phyloP scores from a whole-genome alignment of 2,888 invertebrate species.

The Seira musarum region DNA sequence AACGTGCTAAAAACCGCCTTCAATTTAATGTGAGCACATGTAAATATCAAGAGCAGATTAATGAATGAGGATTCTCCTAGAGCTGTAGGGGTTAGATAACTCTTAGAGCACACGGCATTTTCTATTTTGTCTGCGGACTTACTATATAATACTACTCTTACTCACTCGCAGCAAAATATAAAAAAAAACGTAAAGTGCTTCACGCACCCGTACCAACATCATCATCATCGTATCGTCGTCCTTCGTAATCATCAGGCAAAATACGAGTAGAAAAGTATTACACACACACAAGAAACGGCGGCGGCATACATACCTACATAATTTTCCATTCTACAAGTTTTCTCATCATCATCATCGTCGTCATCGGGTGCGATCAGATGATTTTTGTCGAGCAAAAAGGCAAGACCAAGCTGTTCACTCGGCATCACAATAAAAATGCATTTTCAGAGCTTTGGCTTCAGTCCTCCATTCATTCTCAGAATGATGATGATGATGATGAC shows the following conservation, averaged over 20 bases:
- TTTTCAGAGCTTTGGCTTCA: slow-evolving; percentile 40
- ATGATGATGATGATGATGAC: background rate
- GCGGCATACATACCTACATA: slow-evolving; percentile 15
- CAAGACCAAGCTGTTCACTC: slow-evolving; percentile 28
- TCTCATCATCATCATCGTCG: slow-evolving; percentile 38
- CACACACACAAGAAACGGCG: background rate
- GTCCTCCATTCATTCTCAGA: slow-evolving; percentile 30
- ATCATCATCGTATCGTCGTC: background rate
- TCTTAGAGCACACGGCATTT: background rate
- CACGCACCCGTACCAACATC: slow-evolving; percentile 3
- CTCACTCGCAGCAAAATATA: background rate
- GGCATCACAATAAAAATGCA: slow-evolving; percentile 50
- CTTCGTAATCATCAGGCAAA: background rate
- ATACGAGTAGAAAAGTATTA: background rate
- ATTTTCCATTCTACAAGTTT: slow-evolving; percentile 36
- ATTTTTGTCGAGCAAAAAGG: slow-evolving; percentile 54
- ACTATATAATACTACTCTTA: background rate
- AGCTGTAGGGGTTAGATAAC: background rate
- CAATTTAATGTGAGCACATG: background rate
- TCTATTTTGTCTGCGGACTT: slow-evolving; percentile 4
- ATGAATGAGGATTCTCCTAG: background rate
- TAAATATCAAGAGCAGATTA: background rate
- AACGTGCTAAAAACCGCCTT: background rate
- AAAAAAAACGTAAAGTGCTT: background rate
- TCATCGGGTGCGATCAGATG: slow-evolving; percentile 57